These are phyloP conservation scores for Tipula confusa DNA, from an alignment of 2,888 invertebrate genomes.

Conservation along the genomic window DNA sequence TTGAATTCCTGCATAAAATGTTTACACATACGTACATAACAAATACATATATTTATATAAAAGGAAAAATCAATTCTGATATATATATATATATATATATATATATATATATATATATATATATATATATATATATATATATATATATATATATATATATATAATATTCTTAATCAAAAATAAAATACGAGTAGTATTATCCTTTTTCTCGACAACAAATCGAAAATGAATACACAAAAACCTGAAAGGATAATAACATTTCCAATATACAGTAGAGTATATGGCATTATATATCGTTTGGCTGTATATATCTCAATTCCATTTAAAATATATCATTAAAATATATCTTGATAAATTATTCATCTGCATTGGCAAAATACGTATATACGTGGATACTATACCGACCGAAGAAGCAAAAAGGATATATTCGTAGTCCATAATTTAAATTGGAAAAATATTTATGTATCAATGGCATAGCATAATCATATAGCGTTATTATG, in stretches of 20 bases:
- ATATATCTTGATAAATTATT: constrained; percentile 1
- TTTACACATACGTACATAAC: not conserved
- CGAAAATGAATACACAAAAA: not conserved
- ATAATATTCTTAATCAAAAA: not conserved
- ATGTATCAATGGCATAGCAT: not conserved
- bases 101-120: not conserved
- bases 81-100: not conserved
- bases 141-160: not conserved
- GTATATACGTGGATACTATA: not conserved
- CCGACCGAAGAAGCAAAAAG: not conserved
- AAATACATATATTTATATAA: not conserved
- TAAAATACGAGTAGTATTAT: not conserved
- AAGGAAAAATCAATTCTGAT: not conserved
- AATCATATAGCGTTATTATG: not conserved
- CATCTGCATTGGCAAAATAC: not conserved
- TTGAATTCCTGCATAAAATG: not conserved
- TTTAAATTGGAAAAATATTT: not conserved
- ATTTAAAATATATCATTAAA: not conserved
- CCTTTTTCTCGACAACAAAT: not conserved
- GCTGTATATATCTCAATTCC: not conserved
- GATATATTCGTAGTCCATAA: not conserved
- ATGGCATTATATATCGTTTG: not conserved
- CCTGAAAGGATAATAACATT: not conserved
- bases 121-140: not conserved
- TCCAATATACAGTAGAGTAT: not conserved